Conservation (phyloP, 1,140 invertebrate species). For the Ylistrum balloti region DNA sequence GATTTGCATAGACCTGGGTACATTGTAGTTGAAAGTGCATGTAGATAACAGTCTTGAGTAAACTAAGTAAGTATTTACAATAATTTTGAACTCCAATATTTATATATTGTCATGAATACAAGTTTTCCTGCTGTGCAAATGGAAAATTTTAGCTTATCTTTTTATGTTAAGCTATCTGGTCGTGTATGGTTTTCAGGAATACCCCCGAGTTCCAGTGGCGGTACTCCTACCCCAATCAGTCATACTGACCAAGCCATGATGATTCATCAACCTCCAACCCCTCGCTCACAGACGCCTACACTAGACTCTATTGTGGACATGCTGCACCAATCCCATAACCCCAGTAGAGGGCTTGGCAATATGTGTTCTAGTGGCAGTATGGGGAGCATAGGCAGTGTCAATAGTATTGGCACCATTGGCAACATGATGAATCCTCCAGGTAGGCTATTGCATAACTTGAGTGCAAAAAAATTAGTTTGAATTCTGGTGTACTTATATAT, state of each 20-base stretch:
- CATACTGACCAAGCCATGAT: conserved; percentile 55
- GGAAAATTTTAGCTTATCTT: too few species aligned
- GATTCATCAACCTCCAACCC: conserved; percentile 52
- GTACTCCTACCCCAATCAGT: conserved; percentile 54
- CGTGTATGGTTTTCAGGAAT: conserved; percentile 65
- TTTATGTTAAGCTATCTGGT: too few species aligned
- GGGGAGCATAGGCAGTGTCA: conserved; percentile 52
- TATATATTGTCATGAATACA: too few species aligned
- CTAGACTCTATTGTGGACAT: conserved; percentile 68
- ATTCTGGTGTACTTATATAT: too few species aligned
- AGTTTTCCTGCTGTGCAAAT: too few species aligned
- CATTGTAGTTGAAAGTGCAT: too few species aligned
- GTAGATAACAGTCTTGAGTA: too few species aligned
- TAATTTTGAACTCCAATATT: too few species aligned
- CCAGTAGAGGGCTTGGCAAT: conserved; percentile 51
- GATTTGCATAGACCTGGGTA: too few species aligned
- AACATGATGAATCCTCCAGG: conserved; percentile 55
- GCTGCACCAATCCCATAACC: conserved; percentile 59
- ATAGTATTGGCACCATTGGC: conserved; percentile 54
- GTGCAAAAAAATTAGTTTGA: too few species aligned
- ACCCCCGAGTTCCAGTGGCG: conserved; percentile 55
- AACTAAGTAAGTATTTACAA: too few species aligned
- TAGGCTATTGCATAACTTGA: not conserved
- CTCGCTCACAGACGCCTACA: conserved; percentile 62
- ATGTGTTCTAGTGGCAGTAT: conserved; percentile 50